Conservation (phyloP, 2,113 vertebrate genomes). For the Scomber japonicus region DNA sequence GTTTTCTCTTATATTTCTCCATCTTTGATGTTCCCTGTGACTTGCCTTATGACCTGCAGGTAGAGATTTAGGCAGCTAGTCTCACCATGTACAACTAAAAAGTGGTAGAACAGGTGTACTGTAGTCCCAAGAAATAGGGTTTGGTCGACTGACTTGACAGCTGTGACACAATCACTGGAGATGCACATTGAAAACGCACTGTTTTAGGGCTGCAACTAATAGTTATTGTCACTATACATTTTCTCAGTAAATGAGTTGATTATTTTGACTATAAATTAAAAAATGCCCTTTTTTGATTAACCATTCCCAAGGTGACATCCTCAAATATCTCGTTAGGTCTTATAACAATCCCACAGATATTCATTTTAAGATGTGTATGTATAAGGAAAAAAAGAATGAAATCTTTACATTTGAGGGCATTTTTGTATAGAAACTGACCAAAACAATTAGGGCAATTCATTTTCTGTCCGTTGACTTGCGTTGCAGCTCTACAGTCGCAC, state of each 20-base stretch:
- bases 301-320: neutral
- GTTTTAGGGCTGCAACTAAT: conserved; percentile 1
- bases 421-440: neutral
- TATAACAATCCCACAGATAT: neutral
- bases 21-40: conserved; percentile 55
- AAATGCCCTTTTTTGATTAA: neutral
- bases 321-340: neutral
- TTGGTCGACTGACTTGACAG: conserved; percentile 1
- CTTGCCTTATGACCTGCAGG: conserved; percentile 78
- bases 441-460: neutral
- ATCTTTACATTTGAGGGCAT: neutral
- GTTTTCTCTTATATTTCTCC: neutral
- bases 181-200: neutral
- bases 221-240: neutral
- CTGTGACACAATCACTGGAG: conserved; percentile 18
- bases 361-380: neutral
- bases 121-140: neutral
- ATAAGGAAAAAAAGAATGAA: neutral
- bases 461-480: neutral
- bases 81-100: conserved; percentile 29
- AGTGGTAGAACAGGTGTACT: conserved; percentile 29
- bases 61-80: conserved; percentile 74
- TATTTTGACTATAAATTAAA: neutral
- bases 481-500: conserved; percentile 12
- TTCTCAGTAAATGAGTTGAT: neutral